Conservation (phyloP, 2,888 invertebrate genomes). For the Mythimna loreyi region DNA sequence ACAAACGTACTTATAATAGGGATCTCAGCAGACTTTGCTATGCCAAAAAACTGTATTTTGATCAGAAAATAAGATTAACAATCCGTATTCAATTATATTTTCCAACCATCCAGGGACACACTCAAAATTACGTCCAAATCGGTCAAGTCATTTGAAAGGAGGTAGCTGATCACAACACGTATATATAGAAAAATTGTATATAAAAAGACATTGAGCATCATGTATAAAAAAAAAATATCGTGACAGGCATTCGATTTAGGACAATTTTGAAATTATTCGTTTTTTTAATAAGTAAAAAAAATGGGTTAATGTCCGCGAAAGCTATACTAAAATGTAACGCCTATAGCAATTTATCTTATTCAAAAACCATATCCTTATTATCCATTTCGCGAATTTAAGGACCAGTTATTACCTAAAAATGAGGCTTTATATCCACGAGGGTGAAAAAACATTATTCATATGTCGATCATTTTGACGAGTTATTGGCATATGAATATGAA, state of each 20-base stretch:
- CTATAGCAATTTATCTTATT: conserved; percentile 51
- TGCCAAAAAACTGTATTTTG: too few species aligned
- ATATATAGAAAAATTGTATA: too few species aligned
- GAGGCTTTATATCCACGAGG: conserved; percentile 35
- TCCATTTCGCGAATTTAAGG: conserved; percentile 32
- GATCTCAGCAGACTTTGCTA: too few species aligned
- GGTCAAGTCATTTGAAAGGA: too few species aligned
- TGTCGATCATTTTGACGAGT: conserved; percentile 60
- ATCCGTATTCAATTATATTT: too few species aligned
- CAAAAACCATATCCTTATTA: conserved; percentile 20
- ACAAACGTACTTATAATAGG: too few species aligned
- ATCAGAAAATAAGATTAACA: too few species aligned
- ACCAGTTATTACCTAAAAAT: conserved; percentile 41
- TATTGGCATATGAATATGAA: conserved; percentile 43
- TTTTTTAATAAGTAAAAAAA: neutral
- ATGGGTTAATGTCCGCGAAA: neutral
- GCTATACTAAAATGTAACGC: neutral
- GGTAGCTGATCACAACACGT: too few species aligned
- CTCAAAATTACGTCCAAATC: too few species aligned
- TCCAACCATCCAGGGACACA: too few species aligned
- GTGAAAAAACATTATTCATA: conserved; percentile 57
- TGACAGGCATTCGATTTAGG: neutral
- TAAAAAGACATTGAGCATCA: too few species aligned
- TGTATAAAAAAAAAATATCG: too few species aligned
- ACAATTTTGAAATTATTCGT: neutral